Conservation (phyloP, 2,888 invertebrate species). For the Ichneumon xanthorius region DNA sequence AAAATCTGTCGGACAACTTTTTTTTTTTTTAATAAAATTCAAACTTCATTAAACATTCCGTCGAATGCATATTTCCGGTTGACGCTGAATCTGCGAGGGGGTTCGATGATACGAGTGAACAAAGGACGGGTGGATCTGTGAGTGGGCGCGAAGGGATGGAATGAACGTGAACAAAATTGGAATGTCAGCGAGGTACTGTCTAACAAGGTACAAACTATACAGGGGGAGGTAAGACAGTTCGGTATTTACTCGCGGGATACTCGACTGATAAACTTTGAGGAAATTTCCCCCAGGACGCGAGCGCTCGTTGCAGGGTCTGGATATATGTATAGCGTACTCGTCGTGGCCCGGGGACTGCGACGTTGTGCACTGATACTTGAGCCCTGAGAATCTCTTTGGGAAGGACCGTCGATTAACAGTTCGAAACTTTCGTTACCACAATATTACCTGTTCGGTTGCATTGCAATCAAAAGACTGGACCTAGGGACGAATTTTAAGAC, state of each 20-base stretch:
- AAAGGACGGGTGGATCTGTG: neutral
- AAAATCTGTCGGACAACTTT: neutral
- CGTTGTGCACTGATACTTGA: slow-evolving; percentile 26
- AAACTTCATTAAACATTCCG: neutral
- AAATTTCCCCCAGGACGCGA: slow-evolving; percentile 61
- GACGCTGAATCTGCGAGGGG: neutral
- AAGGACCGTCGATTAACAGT: slow-evolving; percentile 46
- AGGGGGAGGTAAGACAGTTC: slow-evolving; percentile 44
- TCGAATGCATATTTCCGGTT: neutral
- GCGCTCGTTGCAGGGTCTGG: neutral
- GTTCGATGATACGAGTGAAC: neutral
- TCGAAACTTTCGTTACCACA: slow-evolving; percentile 20
- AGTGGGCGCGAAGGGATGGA: slow-evolving; percentile 2
- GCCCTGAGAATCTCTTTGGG: slow-evolving; percentile 11
- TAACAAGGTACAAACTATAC: slow-evolving; percentile 32
- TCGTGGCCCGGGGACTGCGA: slow-evolving; percentile 15
- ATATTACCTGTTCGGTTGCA: slow-evolving; percentile 6
- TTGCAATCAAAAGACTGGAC: slow-evolving; percentile 9
- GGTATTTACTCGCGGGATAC: slow-evolving; percentile 58
- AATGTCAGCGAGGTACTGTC: slow-evolving; percentile 51
- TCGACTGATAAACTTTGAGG: slow-evolving; percentile 63
- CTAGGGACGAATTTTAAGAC: no score
- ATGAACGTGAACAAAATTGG: slow-evolving; percentile 60
- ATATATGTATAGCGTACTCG: neutral
- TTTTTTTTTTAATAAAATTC: neutral